These are phyloP conservation scores for Numenius phaeopus DNA, from an alignment of 2,797 vertebrate species.

Conservation along the genomic window DNA sequence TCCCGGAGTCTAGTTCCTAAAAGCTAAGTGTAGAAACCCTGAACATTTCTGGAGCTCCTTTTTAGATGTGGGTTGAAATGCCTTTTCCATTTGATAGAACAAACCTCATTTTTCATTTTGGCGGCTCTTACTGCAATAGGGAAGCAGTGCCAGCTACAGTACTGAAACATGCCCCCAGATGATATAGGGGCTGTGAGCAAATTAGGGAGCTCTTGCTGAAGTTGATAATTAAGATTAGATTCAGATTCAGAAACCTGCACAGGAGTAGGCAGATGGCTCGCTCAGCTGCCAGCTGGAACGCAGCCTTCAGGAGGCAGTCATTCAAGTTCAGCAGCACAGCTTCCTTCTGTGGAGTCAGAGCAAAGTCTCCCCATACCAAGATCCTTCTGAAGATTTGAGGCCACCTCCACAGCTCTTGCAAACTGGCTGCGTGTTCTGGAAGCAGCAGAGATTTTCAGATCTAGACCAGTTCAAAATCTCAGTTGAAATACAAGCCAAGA, in stretches of 20 bases:
- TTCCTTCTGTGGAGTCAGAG: background rate
- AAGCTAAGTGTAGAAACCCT: background rate
- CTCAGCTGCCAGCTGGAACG: slow-evolving; percentile 65
- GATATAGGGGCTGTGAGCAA: slow-evolving; percentile 51
- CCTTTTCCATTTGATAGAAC: background rate
- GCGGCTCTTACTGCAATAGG: background rate
- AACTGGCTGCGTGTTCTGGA: background rate
- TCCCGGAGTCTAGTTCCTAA: background rate
- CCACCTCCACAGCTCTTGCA: background rate
- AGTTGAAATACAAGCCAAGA: background rate
- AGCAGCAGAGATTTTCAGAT: background rate
- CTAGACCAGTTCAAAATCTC: background rate
- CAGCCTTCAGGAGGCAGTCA: slow-evolving; percentile 26
- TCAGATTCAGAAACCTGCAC: slow-evolving; percentile 56
- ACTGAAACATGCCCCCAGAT: slow-evolving; percentile 57
- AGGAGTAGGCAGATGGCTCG: slow-evolving; percentile 55
- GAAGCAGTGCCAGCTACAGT: slow-evolving; percentile 32
- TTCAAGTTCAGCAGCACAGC: slow-evolving; percentile 27
- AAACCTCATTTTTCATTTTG: background rate
- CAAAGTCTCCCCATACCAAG: background rate
- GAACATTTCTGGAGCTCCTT: background rate
- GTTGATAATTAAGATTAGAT: slow-evolving; percentile 68
- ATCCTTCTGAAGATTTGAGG: slow-evolving; percentile 13
- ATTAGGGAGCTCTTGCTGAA: slow-evolving; percentile 65
- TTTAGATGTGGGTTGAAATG: background rate